These are phyloP conservation scores for Podarcis muralis DNA, from an alignment of 2,113 vertebrate species.

Conservation along the genomic window DNA sequence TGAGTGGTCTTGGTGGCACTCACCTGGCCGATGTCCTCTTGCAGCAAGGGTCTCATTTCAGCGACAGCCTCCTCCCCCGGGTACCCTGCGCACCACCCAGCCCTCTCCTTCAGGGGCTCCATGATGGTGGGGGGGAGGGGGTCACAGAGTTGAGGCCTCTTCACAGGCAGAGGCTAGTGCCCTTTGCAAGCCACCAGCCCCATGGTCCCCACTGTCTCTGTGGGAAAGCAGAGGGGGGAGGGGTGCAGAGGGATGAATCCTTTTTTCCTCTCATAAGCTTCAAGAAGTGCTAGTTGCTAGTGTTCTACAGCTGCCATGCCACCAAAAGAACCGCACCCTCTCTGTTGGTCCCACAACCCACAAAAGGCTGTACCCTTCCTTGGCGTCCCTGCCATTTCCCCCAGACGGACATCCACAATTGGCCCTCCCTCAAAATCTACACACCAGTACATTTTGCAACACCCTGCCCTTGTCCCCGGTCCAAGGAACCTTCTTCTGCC, in stretches of 20 bases:
- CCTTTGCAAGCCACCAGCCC: slow-evolving; percentile 3
- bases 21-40: slow-evolving; percentile 25
- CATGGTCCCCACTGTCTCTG: slow-evolving; percentile 32
- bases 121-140: slow-evolving; percentile 18
- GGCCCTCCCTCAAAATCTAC: neutral
- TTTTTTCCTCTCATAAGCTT: neutral
- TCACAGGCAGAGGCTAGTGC: slow-evolving; percentile 11
- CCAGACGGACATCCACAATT: too few species aligned
- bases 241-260: slow-evolving; percentile 9
- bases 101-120: slow-evolving; percentile 30
- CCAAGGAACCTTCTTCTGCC: neutral
- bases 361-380: neutral
- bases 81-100: slow-evolving; percentile 4
- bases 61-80: slow-evolving; percentile 14
- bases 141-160: neutral
- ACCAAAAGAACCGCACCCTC: neutral
- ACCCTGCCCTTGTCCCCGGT: neutral
- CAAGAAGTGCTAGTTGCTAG: neutral
- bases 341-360: neutral
- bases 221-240: slow-evolving; percentile 12
- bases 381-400: too few species aligned
- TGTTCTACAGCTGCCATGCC: neutral
- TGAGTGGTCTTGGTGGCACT: neutral
- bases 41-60: slow-evolving; percentile 22
- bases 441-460: neutral